Evolutionary conservation across 2,797 vertebrate genomes (phyloP).

Genomic region (Onychomys torridus): DNA sequence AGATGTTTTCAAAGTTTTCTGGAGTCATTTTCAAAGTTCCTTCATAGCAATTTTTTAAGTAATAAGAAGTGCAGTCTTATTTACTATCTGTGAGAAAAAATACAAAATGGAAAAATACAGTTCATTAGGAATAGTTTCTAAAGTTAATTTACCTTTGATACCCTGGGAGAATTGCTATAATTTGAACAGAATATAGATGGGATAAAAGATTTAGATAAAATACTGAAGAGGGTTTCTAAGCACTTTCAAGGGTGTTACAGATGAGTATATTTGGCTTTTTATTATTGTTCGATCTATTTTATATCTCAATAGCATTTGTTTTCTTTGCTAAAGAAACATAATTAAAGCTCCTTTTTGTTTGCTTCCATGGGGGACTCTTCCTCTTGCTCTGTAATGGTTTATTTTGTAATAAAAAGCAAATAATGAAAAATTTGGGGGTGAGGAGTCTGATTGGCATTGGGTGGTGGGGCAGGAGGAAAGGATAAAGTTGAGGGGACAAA

Average conservation of each 20-base stretch:
- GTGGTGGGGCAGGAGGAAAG: neutral
- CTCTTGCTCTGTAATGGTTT: constrained; percentile 26
- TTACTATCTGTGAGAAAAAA: constrained; percentile 45
- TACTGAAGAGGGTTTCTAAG: neutral
- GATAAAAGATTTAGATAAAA: constrained; percentile 20
- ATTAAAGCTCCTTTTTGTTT: constrained; percentile 17
- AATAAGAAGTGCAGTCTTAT: constrained; percentile 31
- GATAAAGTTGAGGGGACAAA: neutral
- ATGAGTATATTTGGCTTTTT: constrained; percentile 11
- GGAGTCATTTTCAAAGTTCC: neutral
- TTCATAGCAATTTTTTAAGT: constrained; percentile 17
- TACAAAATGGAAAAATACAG: neutral
- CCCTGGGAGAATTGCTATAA: constrained; percentile 5
- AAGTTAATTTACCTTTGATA: constrained; percentile 19
- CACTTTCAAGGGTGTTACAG: constrained; percentile 41
- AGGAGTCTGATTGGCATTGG: neutral
- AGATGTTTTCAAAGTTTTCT: constrained; percentile 39
- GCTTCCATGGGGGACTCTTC: neutral
- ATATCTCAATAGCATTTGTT: constrained; percentile 14
- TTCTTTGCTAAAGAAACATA: constrained; percentile 50
- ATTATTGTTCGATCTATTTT: constrained; percentile 30
- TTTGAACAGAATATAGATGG: neutral
- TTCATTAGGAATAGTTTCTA: neutral
- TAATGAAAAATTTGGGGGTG: neutral
- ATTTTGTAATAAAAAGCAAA: constrained; percentile 48